These are phyloP conservation scores for Onthophagus sagittarius DNA, from an alignment of 2,888 invertebrate genomes.

Conservation along the genomic window DNA sequence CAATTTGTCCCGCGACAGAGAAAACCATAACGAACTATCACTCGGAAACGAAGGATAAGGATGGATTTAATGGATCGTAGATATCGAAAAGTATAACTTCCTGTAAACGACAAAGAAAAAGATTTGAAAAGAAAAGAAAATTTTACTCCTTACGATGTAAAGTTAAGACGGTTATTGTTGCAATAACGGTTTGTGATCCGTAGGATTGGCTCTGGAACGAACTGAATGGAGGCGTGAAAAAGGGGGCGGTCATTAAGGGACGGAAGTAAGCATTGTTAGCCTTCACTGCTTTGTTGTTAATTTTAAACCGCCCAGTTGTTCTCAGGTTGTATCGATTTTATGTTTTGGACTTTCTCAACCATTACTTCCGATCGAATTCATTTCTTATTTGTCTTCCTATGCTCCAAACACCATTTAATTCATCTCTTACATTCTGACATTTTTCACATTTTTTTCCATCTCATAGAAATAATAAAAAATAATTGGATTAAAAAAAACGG, in stretches of 20 bases:
- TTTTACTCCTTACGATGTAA: not conserved
- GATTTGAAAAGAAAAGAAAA: no score
- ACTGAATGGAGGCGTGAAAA: not conserved
- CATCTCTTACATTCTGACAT: no score
- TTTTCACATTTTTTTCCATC: no score
- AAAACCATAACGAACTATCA: not conserved
- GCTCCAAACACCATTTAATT: no score
- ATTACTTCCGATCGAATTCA: not conserved
- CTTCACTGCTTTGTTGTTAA: not conserved
- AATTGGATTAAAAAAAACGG: no score
- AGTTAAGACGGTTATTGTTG: no score
- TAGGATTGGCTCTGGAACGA: not conserved
- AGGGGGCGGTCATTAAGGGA: not conserved
- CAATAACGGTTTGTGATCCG: not conserved
- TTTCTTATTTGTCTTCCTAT: no score
- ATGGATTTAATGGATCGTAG: not conserved
- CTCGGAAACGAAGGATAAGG: not conserved
- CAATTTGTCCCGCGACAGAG: not conserved
- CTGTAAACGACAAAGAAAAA: no score
- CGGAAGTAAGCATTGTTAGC: not conserved
- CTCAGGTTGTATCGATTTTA: not conserved
- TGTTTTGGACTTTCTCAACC: not conserved
- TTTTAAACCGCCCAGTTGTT: not conserved
- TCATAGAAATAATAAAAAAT: no score
- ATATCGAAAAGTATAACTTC: no score